Conservation (phyloP, 2,888 invertebrate species). For the Eristalis intricaria region DNA sequence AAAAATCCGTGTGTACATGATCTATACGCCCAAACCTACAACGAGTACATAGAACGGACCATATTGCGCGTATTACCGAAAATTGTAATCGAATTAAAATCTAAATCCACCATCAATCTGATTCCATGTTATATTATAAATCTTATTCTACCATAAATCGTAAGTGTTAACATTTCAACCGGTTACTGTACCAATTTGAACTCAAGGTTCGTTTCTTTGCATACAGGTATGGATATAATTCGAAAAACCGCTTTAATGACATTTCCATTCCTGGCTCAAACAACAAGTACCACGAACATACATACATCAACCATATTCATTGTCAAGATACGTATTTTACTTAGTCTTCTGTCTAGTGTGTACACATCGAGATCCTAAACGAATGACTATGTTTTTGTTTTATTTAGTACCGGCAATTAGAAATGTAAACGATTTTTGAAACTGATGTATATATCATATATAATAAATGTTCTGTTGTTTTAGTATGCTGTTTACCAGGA, state of each 20-base stretch:
- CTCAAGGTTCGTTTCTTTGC: background rate
- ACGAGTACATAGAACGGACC: too few relatives aligned
- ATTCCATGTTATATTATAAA: background rate
- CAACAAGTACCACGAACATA: too few relatives aligned
- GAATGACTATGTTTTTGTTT: background rate
- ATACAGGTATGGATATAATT: background rate
- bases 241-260: background rate
- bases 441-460: background rate
- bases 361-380: background rate
- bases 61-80: too few relatives aligned
- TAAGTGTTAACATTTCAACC: too few relatives aligned
- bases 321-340: background rate
- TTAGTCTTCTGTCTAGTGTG: background rate
- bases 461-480: background rate
- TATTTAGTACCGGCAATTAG: background rate
- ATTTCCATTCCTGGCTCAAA: background rate
- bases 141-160: background rate
- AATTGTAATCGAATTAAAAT: too few relatives aligned
- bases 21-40: too few relatives aligned
- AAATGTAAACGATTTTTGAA: background rate
- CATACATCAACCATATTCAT: background rate
- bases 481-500: background rate
- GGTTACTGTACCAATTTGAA: too few relatives aligned
- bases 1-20: too few relatives aligned
- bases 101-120: too few relatives aligned